Conservation (phyloP, 1,140 invertebrate species). For the Zophobas atratus region DNA sequence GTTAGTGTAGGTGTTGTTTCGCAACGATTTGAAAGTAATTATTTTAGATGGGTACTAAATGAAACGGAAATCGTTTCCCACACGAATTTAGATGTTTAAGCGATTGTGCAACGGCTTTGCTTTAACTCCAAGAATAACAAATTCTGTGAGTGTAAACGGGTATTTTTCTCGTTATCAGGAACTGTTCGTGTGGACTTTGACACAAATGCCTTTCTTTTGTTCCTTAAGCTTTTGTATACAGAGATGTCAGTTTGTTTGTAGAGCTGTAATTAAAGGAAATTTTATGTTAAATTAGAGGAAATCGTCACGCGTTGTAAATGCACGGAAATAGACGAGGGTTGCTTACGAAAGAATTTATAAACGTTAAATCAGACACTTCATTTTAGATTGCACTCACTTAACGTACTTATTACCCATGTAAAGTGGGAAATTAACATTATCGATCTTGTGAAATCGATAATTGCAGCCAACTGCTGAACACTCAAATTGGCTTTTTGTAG, state of each 20-base stretch:
- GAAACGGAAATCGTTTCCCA: too few species aligned
- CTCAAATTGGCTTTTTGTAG: too few species aligned
- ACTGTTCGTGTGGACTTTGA: neutral
- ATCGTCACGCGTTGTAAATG: constrained; percentile 34
- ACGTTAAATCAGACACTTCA: neutral
- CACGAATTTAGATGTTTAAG: too few species aligned
- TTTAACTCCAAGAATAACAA: too few species aligned
- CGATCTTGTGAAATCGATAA: neutral
- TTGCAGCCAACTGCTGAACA: too few species aligned
- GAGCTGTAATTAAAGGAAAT: constrained; percentile 12
- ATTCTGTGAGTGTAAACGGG: too few species aligned
- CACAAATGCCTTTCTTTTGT: constrained; percentile 15
- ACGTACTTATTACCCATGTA: neutral
- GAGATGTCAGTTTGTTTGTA: constrained; percentile 6
- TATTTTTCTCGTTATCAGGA: too few species aligned
- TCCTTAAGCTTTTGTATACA: constrained; percentile 23
- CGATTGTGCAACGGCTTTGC: too few species aligned
- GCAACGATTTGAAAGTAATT: too few species aligned
- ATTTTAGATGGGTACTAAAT: too few species aligned
- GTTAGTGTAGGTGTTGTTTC: too few species aligned
- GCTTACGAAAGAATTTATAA: constrained; percentile 32
- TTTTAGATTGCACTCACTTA: neutral
- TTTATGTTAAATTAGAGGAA: constrained; percentile 17
- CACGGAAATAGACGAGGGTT: constrained; percentile 7
- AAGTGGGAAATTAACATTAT: constrained; percentile 4